Evolutionary conservation across 2,888 invertebrate genomes (phyloP).

Genomic region (Sarcophaga variegata): DNA sequence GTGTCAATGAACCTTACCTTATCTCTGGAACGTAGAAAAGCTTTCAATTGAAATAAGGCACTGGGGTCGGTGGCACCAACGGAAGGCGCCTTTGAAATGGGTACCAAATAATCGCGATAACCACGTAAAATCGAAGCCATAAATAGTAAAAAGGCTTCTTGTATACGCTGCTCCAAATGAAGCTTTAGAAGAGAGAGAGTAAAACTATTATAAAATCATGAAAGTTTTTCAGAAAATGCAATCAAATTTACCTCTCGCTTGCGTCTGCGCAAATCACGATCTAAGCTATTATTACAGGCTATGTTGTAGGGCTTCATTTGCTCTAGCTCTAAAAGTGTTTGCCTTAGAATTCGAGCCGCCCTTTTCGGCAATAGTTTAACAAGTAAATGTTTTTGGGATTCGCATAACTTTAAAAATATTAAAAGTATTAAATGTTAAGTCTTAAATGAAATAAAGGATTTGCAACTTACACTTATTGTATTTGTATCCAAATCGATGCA

Average conservation of each 20-base stretch:
- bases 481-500: constrained; percentile 99
- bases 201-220: neutral
- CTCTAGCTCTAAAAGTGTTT: constrained; percentile 90
- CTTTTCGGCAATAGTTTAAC: constrained; percentile 93
- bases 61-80: constrained; percentile 97
- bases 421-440: neutral
- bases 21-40: constrained; percentile 93
- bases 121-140: constrained; percentile 96
- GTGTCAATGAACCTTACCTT: constrained; percentile 83
- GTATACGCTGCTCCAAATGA: constrained; percentile 95
- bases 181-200: constrained; percentile 83
- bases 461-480: constrained; percentile 90
- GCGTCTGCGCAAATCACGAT: constrained; percentile 91
- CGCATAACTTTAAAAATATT: constrained; percentile 86
- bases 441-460: constrained; percentile 26
- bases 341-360: constrained; percentile 90
- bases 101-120: constrained; percentile 92
- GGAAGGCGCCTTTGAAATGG: constrained; percentile 96
- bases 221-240: neutral
- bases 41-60: constrained; percentile 95
- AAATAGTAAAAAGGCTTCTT: constrained; percentile 97
- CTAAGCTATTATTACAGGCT: constrained; percentile 87
- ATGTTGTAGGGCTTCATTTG: constrained; percentile 82
- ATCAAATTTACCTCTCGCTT: constrained; percentile 85
- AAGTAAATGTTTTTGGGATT: constrained; percentile 91